Evolutionary conservation across 2,113 vertebrate genomes (phyloP).

Genomic region (Gobiocypris rarus): DNA sequence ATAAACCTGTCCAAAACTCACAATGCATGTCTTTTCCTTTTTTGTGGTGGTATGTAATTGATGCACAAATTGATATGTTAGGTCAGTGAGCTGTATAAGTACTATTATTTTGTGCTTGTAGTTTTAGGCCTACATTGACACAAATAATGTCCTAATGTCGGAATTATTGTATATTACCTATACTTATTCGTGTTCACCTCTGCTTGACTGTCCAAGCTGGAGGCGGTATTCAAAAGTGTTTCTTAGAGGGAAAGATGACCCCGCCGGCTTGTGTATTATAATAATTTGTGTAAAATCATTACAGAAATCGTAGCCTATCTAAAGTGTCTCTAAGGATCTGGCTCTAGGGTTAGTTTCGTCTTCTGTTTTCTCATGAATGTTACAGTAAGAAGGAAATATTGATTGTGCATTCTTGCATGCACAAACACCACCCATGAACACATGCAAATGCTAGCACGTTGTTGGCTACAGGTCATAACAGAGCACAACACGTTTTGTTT

Average conservation of each 20-base stretch:
- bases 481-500: constrained; percentile 18
- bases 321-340: constrained; percentile 17
- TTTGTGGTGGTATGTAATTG: not conserved
- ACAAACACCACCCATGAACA: not conserved
- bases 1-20: constrained; percentile 1
- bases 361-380: not conserved
- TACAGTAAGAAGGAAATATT: constrained; percentile 27
- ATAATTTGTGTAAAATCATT: constrained; percentile 38
- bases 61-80: not conserved
- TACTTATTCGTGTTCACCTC: not conserved
- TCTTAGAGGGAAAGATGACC: constrained; percentile 7
- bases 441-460: not conserved
- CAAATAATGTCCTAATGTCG: not conserved
- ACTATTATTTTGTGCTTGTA: not conserved
- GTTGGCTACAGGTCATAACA: constrained; percentile 11
- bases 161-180: not conserved
- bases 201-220: constrained; percentile 7
- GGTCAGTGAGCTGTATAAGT: not conserved
- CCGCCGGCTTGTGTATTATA: constrained; percentile 3
- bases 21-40: not conserved
- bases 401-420: constrained; percentile 24
- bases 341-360: constrained; percentile 26
- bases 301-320: not conserved
- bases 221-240: constrained; percentile 3
- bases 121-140: not conserved